Evolutionary conservation across 2,113 vertebrate genomes (phyloP).

Genomic region (Ophiodon elongatus): DNA sequence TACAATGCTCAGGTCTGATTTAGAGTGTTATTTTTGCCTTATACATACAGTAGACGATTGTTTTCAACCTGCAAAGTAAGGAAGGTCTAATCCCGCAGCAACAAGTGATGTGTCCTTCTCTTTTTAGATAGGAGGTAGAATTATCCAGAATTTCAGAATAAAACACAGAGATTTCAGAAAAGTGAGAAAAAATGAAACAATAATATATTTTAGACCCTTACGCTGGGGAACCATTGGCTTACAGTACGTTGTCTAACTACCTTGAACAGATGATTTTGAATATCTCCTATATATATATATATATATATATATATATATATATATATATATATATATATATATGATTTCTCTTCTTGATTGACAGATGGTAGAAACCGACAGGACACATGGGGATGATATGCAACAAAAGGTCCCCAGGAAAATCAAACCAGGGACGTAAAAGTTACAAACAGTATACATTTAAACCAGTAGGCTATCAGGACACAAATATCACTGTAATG

Average conservation of each 20-base stretch:
- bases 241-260: background rate
- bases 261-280: background rate
- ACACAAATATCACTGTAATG: background rate
- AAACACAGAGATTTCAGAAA: background rate
- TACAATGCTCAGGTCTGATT: too few species aligned
- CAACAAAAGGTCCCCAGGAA: background rate
- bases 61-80: background rate
- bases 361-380: background rate
- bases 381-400: background rate
- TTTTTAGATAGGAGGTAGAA: background rate
- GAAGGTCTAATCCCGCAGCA: background rate
- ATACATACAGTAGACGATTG: background rate
- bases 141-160: background rate
- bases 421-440: background rate
- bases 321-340: background rate
- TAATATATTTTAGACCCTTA: background rate
- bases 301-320: background rate
- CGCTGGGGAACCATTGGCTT: background rate
- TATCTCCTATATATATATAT: background rate
- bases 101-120: background rate
- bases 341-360: background rate
- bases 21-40: background rate
- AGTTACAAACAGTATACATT: background rate
- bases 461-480: background rate
- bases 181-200: background rate